These are phyloP conservation scores for Paracanthobrama guichenoti DNA, from an alignment of 2,113 vertebrate species.

Conservation along the genomic window DNA sequence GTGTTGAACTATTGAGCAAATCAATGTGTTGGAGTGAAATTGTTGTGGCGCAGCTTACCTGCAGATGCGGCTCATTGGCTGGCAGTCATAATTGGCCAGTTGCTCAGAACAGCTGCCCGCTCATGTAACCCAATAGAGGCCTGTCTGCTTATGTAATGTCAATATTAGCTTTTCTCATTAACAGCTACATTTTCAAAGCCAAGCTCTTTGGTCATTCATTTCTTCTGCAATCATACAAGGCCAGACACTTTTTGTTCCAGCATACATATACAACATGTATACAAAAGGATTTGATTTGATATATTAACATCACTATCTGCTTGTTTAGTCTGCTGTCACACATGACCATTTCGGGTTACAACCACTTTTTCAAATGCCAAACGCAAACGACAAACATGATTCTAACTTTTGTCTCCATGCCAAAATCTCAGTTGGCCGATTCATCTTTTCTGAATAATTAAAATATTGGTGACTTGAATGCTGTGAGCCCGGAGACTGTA, in stretches of 20 bases:
- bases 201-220: neutral
- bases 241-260: neutral
- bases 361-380: neutral
- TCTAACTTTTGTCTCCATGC: no score
- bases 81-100: constrained; percentile 16
- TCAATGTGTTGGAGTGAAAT: constrained; percentile 24
- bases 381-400: neutral
- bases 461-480: no score
- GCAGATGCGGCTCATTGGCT: constrained; percentile 27
- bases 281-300: neutral
- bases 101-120: constrained; percentile 4
- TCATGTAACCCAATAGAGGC: constrained; percentile 31
- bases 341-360: neutral
- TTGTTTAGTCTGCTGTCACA: neutral
- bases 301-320: neutral
- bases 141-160: constrained; percentile 35
- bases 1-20: neutral
- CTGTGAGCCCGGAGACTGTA: no score
- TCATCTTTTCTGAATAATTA: no score
- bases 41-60: constrained; percentile 23
- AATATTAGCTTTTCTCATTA: constrained; percentile 40
- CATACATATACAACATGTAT: no score
- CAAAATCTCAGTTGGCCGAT: no score
- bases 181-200: neutral
- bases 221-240: neutral